phyloP scores from a whole-genome alignment of 1,140 invertebrate genomes.

The Eriosoma lanigerum region DNA sequence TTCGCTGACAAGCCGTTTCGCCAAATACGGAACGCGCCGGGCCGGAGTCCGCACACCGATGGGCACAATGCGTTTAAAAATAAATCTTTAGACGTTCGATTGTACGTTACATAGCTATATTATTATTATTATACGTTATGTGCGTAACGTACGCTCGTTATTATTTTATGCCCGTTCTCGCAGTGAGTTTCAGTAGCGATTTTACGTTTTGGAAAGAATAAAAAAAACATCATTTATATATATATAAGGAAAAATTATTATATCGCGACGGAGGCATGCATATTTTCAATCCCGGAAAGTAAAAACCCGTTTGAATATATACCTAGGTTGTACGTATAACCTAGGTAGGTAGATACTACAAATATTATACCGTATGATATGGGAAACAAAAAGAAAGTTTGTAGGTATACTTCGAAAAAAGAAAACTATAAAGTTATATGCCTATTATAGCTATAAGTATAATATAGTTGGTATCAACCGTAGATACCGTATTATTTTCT shows the following conservation, averaged over 20 bases:
- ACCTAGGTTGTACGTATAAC: too few species aligned
- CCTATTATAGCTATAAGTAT: too few species aligned
- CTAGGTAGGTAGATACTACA: too few species aligned
- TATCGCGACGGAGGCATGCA: slow-evolving; percentile 4
- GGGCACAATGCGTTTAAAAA: slow-evolving; percentile 44
- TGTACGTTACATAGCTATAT: slow-evolving; percentile 9
- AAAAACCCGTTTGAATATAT: slow-evolving; percentile 34
- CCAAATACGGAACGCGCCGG: slow-evolving; percentile 32
- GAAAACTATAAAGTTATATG: too few species aligned
- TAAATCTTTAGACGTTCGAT: slow-evolving; percentile 46
- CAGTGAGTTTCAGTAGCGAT: slow-evolving; percentile 9
- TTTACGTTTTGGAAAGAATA: slow-evolving; percentile 19
- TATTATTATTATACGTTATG: too few species aligned
- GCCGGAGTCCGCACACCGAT: background rate
- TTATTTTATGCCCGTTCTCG: background rate
- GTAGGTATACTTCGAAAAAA: background rate
- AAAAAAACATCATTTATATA: too few species aligned
- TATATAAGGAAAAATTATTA: background rate
- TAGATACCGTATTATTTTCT: too few species aligned
- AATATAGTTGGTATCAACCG: too few species aligned
- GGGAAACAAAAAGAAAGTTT: background rate
- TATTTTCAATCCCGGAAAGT: slow-evolving; percentile 41
- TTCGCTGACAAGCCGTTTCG: slow-evolving; percentile 40
- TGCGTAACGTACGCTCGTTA: slow-evolving; percentile 46
- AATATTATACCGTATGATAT: background rate